These are phyloP conservation scores for Drosophila phalerata DNA, from an alignment of 2,888 invertebrate genomes.

Conservation along the genomic window DNA sequence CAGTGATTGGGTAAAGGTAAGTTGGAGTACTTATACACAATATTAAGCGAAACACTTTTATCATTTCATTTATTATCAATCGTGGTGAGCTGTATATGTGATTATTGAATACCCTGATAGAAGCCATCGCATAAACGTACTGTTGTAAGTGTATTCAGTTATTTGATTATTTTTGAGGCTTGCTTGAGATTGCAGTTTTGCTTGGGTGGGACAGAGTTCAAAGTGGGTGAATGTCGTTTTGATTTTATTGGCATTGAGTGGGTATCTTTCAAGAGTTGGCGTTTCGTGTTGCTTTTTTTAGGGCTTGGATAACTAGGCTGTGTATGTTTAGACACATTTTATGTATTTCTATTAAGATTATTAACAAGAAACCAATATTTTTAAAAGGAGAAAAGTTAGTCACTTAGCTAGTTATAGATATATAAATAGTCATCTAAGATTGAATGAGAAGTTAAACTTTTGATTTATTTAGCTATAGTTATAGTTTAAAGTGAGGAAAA, in stretches of 20 bases:
- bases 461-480: constrained; percentile 5
- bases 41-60: constrained; percentile 3
- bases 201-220: constrained; percentile 61
- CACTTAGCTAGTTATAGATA: constrained; percentile 17
- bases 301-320: constrained; percentile 1
- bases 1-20: not conserved
- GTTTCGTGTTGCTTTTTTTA: constrained; percentile 20
- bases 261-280: constrained; percentile 36
- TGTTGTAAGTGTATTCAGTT: constrained; percentile 3
- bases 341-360: constrained; percentile 6
- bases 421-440: constrained; percentile 27
- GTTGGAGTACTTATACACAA: not conserved
- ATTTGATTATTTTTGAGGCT: not conserved
- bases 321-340: constrained; percentile 9
- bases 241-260: constrained; percentile 49
- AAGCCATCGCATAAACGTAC: not conserved
- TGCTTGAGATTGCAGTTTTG: constrained; percentile 17
- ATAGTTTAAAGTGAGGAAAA: constrained; percentile 25
- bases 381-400: constrained; percentile 47
- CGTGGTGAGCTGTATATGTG: not conserved
- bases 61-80: not conserved
- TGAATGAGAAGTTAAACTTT: constrained; percentile 16
- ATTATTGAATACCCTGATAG: constrained; percentile 3
- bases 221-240: constrained; percentile 49
- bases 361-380: constrained; percentile 66